These are phyloP conservation scores for Tenrec ecaudatus DNA, from an alignment of 2,113 vertebrate genomes.

Conservation along the genomic window DNA sequence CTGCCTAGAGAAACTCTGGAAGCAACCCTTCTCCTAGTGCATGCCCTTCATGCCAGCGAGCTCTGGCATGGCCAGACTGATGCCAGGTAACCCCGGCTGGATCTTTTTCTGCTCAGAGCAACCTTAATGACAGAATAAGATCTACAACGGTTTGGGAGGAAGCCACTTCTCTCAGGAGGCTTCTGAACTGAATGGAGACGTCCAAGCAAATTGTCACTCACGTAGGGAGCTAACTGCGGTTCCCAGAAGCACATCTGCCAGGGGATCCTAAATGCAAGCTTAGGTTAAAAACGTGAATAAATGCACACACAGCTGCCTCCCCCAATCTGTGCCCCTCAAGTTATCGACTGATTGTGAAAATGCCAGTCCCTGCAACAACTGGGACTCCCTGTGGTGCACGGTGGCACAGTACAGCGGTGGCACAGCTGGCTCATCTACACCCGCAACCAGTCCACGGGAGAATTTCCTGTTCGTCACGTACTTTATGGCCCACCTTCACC, in stretches of 20 bases:
- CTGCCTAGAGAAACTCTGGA: not conserved
- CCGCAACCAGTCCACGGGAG: not conserved
- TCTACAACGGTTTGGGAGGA: not conserved
- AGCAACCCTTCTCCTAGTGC: not conserved
- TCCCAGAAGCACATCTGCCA: not conserved
- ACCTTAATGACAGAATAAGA: not conserved
- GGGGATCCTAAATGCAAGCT: not conserved
- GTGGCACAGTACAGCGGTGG: too few relatives aligned
- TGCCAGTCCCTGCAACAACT: not conserved
- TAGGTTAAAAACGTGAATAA: not conserved
- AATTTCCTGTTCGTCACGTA: not conserved
- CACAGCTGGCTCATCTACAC: not conserved
- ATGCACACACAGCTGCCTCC: fast-evolving
- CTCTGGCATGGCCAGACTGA: not conserved
- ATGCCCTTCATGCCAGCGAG: not conserved
- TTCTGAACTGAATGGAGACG: not conserved
- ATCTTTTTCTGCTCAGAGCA: not conserved
- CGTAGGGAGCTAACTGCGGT: not conserved
- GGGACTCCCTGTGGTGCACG: too few relatives aligned
- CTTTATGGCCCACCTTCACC: not conserved
- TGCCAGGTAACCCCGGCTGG: not conserved
- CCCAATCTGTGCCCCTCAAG: not conserved
- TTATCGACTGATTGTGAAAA: not conserved
- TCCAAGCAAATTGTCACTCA: not conserved
- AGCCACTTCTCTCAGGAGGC: not conserved